Conservation (phyloP, 2,888 invertebrate species). For the Rugalucina vietnamica region DNA sequence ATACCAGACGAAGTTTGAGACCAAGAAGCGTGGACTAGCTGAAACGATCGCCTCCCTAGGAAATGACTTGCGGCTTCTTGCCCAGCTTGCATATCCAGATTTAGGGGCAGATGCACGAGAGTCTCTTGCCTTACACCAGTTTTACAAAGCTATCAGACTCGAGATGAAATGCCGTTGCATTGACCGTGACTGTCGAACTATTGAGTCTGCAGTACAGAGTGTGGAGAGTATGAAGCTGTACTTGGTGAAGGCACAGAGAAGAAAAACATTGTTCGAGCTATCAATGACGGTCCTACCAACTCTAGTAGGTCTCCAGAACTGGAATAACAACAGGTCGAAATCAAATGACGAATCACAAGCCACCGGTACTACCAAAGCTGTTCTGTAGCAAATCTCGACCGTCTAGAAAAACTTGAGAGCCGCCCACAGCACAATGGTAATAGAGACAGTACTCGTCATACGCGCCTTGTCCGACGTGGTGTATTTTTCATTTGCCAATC, state of each 20-base stretch:
- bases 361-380: background rate
- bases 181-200: conserved; percentile 25
- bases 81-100: conserved; percentile 1
- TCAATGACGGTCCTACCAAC: background rate
- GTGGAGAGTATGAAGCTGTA: conserved; percentile 43
- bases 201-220: conserved; percentile 30
- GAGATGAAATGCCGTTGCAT: conserved; percentile 53
- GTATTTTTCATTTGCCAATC: no score
- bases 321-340: background rate
- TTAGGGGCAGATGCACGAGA: conserved; percentile 1
- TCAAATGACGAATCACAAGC: background rate
- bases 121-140: no score
- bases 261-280: background rate
- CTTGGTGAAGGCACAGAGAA: conserved; percentile 36
- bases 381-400: background rate
- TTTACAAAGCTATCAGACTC: conserved; percentile 34
- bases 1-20: conserved; percentile 15
- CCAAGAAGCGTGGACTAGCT: background rate
- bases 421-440: background rate
- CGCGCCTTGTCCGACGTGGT: background rate
- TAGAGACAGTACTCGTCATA: background rate
- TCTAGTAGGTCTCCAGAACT: background rate
- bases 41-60: conserved; percentile 13
- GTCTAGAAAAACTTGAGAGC: background rate
- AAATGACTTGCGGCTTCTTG: conserved; percentile 6